A percentile compares a stretch with the other conserved stretches of the same genome.
These are phyloP conservation scores for Nothoprocta pentlandii DNA, from an alignment of 2,113 vertebrate genomes.

Conservation along the genomic window DNA sequence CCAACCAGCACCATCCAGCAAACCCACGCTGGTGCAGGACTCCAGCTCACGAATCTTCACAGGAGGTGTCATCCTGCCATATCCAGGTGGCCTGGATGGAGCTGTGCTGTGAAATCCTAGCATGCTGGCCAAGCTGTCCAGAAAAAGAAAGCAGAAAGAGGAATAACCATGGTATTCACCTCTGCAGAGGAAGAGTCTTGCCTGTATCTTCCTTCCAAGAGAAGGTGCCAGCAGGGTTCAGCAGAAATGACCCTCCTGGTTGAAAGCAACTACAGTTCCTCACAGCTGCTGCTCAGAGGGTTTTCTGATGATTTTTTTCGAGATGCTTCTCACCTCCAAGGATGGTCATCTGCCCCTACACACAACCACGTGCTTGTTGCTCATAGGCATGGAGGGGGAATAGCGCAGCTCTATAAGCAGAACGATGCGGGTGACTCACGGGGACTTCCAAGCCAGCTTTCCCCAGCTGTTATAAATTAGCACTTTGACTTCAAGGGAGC, in stretches of 20 bases:
- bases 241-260: neutral
- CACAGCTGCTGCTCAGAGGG: neutral
- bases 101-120: neutral
- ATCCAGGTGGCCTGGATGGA: neutral
- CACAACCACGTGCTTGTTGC: neutral
- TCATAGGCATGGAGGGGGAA: neutral
- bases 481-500: neutral
- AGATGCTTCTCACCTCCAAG: neutral
- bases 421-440: neutral
- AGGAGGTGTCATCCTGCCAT: accelerated
- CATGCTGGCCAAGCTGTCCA: neutral
- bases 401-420: neutral
- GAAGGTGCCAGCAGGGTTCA: neutral
- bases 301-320: neutral
- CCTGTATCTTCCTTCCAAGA: neutral
- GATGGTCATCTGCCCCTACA: accelerated
- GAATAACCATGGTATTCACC: neutral
- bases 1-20: neutral
- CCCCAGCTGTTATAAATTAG: neutral
- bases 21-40: neutral
- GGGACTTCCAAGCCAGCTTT: neutral
- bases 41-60: neutral
- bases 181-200: accelerated
- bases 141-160: neutral
- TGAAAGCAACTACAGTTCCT: neutral